Evolutionary conservation across 2,888 invertebrate species (phyloP), one percentile per base, ranked within the genome.

Genomic region (Morpho achilles): DNA sequence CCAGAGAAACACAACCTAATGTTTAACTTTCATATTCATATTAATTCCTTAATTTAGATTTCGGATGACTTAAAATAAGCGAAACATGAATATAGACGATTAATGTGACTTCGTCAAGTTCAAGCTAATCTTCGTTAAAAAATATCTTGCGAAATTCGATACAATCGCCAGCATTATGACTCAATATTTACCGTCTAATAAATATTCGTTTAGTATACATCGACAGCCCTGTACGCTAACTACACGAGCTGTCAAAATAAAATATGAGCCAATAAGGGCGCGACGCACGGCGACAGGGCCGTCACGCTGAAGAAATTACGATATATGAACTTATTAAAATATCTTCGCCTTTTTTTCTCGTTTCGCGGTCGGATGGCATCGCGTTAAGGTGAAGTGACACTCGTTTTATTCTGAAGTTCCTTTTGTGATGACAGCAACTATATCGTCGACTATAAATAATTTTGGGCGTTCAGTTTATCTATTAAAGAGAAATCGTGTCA

Each of bases 251-350:
- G 85, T 66, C 66, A 88, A 85, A 86, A 85, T 88, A 88, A 89
- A 79, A 87, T 88, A 89, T 87, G 87, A 86, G 78, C 80, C 87
- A 87, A 87, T 87, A 86, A 83, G 82, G 79, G 74, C 72, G 74
- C 75, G 78, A 69, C 76, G 73, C 62, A 70, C 79, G 86, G 65
- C 74, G 88, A 86, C 87, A 87, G 85, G 75, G 78, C 79, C 79
- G 88, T 89, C 88, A 88, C 83, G 81, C 76, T 61, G 73, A 69
- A 78, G 79, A 78, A 79, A 80, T 80, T 76, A 82, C 81, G 77
- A 86, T 84, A 78, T 84, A 86, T 82, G 85, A 85, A 87, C 82
- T 88, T 87, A 89, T 88, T 89, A 87, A 87, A 88, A 87, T 87
- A 78, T 84, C 84, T 74, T 61, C 65, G 63, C 44, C 66, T 69